These are phyloP conservation scores for Drosophila truncata DNA, from an alignment of 1,140 invertebrate genomes.

Conservation along the genomic window DNA sequence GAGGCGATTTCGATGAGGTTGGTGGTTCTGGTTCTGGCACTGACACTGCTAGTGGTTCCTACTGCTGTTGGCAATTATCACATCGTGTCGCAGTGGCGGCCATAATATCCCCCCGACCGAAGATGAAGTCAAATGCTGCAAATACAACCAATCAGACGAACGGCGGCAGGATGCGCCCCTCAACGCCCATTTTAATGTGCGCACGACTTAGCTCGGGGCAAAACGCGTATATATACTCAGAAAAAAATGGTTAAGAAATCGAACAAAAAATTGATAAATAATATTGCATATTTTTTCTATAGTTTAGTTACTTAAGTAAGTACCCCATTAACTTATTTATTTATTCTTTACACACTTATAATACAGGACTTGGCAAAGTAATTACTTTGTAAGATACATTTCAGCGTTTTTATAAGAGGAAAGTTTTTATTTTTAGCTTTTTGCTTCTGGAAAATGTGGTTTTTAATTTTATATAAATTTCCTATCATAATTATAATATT, in stretches of 20 bases:
- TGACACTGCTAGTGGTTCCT: constrained; percentile 2
- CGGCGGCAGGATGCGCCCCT: constrained; percentile 58
- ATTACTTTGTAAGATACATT: not conserved
- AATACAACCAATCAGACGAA: constrained; percentile 74
- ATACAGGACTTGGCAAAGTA: not conserved
- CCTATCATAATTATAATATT: too few species aligned
- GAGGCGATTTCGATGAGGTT: constrained; percentile 7
- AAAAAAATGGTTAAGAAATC: not conserved
- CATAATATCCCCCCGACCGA: constrained; percentile 53
- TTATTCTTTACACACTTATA: too few species aligned
- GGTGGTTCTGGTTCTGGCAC: not conserved
- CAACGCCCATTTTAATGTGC: constrained; percentile 78
- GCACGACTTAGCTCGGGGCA: constrained; percentile 44
- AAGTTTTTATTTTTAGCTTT: too few species aligned
- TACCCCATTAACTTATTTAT: too few species aligned
- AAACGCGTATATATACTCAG: constrained; percentile 5
- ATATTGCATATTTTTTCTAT: not conserved
- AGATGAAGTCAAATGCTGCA: constrained; percentile 53
- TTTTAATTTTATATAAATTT: too few species aligned
- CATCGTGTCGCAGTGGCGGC: constrained; percentile 78
- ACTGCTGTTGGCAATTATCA: constrained; percentile 76
- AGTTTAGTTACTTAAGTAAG: not conserved
- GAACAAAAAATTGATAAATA: too few species aligned
- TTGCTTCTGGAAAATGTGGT: too few species aligned
- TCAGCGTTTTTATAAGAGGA: not conserved